phyloP scores from a whole-genome alignment of 1,140 invertebrate species.

The Globodera ellingtonae region DNA sequence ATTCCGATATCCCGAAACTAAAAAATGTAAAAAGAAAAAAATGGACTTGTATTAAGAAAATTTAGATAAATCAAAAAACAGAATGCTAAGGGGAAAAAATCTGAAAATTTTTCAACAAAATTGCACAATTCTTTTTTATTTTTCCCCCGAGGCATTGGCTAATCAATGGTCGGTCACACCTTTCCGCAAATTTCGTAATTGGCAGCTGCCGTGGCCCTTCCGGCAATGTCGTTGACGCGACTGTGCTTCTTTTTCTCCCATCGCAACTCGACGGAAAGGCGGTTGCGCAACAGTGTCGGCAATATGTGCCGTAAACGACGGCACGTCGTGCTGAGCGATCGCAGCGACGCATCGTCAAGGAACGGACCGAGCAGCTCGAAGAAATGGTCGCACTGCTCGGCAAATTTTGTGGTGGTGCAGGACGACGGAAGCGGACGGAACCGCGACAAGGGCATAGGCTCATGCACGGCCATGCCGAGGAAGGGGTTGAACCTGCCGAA shows the following conservation, averaged over 20 bases:
- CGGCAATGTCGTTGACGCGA: too few relatives aligned
- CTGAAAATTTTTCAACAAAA: too few relatives aligned
- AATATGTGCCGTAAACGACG: slow-evolving; percentile 5
- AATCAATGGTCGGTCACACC: neutral
- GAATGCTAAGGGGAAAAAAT: too few relatives aligned
- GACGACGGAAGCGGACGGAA: neutral
- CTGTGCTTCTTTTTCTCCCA: neutral
- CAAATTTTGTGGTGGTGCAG: neutral
- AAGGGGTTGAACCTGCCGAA: slow-evolving; percentile 17
- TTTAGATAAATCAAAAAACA: neutral
- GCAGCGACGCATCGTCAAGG: slow-evolving; percentile 19
- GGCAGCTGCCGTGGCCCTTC: neutral
- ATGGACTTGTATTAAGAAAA: neutral
- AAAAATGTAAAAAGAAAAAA: neutral
- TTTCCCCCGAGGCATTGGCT: too few relatives aligned
- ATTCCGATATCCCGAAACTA: too few relatives aligned
- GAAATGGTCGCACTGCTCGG: slow-evolving; percentile 5
- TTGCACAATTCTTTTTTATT: too few relatives aligned
- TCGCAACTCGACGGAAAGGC: slow-evolving; percentile 2
- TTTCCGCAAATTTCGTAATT: neutral
- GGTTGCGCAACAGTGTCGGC: neutral
- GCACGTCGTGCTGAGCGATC: slow-evolving; percentile 4
- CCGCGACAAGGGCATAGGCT: slow-evolving; percentile 2
- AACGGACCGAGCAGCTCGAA: slow-evolving; percentile 8
- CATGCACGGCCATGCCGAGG: slow-evolving; percentile 6